Evolutionary conservation across 2,888 invertebrate genomes (phyloP).

Genomic region (Hydrotaea cyrtoneurina): DNA sequence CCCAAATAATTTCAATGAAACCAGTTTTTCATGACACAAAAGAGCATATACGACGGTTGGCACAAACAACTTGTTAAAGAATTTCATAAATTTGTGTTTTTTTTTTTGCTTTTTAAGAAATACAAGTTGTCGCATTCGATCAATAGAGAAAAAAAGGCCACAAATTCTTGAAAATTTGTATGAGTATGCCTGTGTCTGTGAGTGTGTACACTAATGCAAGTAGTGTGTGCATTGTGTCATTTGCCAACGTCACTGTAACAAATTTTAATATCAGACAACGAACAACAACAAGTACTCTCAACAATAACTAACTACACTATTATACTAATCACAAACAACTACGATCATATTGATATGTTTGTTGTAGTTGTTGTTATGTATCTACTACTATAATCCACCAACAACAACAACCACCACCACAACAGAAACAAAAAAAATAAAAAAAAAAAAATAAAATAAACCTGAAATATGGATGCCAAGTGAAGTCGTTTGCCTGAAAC

Average conservation of each 20-base stretch:
- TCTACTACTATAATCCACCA: constrained; percentile 42
- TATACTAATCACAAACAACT: constrained; percentile 51
- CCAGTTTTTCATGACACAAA: constrained; percentile 5
- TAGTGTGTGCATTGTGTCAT: constrained; percentile 30
- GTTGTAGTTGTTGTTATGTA: constrained; percentile 26
- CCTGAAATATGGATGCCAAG: constrained; percentile 67
- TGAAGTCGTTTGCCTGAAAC: constrained; percentile 71
- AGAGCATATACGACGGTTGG: not conserved
- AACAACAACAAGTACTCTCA: constrained; percentile 41
- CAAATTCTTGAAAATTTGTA: constrained; percentile 13
- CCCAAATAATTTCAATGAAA: constrained; percentile 27
- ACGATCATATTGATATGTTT: not conserved
- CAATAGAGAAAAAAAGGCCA: constrained; percentile 26
- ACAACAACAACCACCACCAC: constrained; percentile 33
- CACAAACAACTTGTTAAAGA: constrained; percentile 22
- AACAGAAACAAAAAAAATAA: constrained; percentile 44
- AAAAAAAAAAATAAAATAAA: no score
- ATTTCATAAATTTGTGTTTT: not conserved
- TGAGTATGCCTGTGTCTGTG: not conserved
- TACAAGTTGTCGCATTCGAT: constrained; percentile 7
- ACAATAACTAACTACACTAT: constrained; percentile 55
- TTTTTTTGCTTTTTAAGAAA: not conserved
- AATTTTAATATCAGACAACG: constrained; percentile 23
- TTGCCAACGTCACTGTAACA: constrained; percentile 24
- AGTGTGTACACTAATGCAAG: no score